These are phyloP conservation scores for Carapus acus DNA, from an alignment of 2,797 vertebrate genomes.

Conservation along the genomic window DNA sequence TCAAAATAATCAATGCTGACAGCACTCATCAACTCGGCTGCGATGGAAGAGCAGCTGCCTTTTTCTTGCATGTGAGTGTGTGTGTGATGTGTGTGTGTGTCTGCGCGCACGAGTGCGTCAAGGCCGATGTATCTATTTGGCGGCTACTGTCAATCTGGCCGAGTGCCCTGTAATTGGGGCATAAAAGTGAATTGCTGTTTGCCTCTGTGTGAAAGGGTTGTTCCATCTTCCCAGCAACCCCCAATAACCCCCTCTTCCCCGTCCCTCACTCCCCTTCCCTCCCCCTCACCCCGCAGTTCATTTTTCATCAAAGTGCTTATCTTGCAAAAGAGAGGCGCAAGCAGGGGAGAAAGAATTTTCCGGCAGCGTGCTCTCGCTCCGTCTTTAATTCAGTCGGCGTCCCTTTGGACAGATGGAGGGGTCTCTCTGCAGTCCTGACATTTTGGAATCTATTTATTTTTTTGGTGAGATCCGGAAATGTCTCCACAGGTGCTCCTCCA, in stretches of 20 bases:
- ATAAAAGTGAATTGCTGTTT: conserved; percentile 37
- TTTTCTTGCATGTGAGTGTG: conserved; percentile 46
- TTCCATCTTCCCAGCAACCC: conserved; percentile 34
- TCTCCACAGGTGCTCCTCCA: conserved; percentile 1
- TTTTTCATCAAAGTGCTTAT: conserved; percentile 45
- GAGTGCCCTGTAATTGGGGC: conserved; percentile 41
- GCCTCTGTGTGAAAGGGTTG: conserved; percentile 17
- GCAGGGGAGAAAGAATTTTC: conserved; percentile 20
- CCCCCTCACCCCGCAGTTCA: conserved; percentile 2
- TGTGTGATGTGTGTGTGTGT: too few relatives aligned
- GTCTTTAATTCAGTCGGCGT: conserved; percentile 17
- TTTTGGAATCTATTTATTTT: conserved; percentile 3
- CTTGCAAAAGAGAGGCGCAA: conserved; percentile 35
- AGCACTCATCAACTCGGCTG: too few relatives aligned
- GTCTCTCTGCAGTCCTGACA: background rate
- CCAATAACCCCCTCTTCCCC: too few relatives aligned
- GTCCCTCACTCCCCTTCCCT: background rate
- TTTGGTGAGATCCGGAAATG: too few relatives aligned
- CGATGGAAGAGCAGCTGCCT: conserved; percentile 4
- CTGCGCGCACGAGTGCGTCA: conserved; percentile 21
- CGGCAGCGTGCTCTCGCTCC: conserved; percentile 32
- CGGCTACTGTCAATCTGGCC: conserved; percentile 25
- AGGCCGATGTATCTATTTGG: conserved; percentile 25
- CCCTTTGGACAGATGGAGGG: conserved; percentile 23
- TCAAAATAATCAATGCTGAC: too few relatives aligned